Base-by-base conservation (phyloP, 1,140 invertebrate genomes). In the Lepidurus apus region DNA sequence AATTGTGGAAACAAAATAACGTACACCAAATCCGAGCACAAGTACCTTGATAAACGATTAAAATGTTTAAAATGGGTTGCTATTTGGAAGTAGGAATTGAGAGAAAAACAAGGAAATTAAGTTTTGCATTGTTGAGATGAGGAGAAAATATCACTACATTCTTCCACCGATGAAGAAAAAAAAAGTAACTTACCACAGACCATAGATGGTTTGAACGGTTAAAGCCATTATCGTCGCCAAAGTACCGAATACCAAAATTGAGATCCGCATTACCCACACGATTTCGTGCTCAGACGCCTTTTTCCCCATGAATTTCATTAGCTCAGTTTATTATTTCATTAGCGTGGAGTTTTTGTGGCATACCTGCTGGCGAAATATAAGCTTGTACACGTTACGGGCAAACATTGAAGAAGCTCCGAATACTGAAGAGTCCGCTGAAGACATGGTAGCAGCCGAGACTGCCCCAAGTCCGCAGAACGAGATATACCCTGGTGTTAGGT, bases 391-490 rank as follows among this genome's bases (percentile, higher is more conserved):
- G 85, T 99, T 99, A 83, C 96, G 90, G 77, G 97, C 96, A 85
- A 98, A 99, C 97, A 99, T 98, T 21, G 96, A 97, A 80, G 94
- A 94, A 3, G 97, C 97, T 21, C 95, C 97, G 10, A 99, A 89
- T 42, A 99, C 94, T 80, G 96, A 98, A 53, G 97, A 98, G 85
- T 99, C 97, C 0, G 97, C 96, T 3, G 97, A 98, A 43, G 96
- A 98, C 97, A 98, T 98, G 42, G 98, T 96, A 11, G 97, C 96
- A 4, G 97, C 97, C 0, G 96, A 98, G 6, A 99, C 95, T n/a
- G 97, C 97, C 0, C 97, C 97, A 79, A 99, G 88, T 0, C 97
- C 97, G 83, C 99, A 94, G 87, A 98, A 98, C 4, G 96, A 94
- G 3, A 99, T 93, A 86, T 93, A 94, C 83, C 92, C 90, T 0